These are phyloP conservation scores for Haliclystus octoradiatus DNA, from an alignment of 30 jellyfish, hydroid and myxozoan species.

Conservation along the genomic window DNA sequence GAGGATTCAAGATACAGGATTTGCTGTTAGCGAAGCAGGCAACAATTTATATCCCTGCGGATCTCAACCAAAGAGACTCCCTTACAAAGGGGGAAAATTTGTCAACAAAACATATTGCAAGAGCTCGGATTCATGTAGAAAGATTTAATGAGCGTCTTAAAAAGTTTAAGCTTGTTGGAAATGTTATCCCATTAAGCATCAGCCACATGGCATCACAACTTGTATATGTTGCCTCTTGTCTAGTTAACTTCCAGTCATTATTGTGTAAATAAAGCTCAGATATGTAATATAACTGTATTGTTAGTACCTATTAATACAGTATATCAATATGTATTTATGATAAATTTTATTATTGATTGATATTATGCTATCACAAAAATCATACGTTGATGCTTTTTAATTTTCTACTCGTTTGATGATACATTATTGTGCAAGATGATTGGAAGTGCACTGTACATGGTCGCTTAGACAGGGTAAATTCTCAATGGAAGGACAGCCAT, in stretches of 20 bases:
- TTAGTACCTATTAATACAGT: no score
- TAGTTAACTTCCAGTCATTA: constrained; percentile 1
- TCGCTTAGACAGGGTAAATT: not conserved
- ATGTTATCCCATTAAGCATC: constrained; percentile 58
- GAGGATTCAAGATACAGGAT: constrained; percentile 62
- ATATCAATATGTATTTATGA: no score
- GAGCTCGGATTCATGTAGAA: constrained; percentile 71
- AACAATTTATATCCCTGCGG: constrained; percentile 58
- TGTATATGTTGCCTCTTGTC: constrained; percentile 29
- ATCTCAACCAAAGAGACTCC: constrained; percentile 29
- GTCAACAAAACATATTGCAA: constrained; percentile 43
- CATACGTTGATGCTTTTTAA: no score
- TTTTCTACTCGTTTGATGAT: no score
- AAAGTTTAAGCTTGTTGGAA: constrained; percentile 37
- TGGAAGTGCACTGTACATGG: no score
- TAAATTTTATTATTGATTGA: no score
- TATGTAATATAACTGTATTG: no score
- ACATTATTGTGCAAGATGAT: no score
- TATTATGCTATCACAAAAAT: no score
- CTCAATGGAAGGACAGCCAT: no score
- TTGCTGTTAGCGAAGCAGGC: constrained; percentile 51
- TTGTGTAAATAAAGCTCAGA: constrained; percentile 8
- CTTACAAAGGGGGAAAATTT: constrained; percentile 48
- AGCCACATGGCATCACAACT: constrained; percentile 72
- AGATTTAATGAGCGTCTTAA: constrained; percentile 70